phyloP scores from a whole-genome alignment of 2,888 invertebrate genomes.

The Eupithecia insigniata region DNA sequence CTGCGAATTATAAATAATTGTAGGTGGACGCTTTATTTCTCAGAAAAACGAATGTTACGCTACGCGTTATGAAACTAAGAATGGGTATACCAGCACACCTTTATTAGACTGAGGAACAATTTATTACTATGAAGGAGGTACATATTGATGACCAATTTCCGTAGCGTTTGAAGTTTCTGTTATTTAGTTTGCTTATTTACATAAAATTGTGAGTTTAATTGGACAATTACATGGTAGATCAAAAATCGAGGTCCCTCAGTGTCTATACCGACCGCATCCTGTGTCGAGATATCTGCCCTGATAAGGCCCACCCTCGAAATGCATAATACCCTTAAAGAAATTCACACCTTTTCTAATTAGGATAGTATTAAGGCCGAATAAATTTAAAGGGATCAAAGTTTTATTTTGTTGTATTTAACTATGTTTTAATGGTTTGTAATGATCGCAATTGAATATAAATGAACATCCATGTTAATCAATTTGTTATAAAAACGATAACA shows the following conservation, averaged over 20 bases:
- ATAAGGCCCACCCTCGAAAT: conserved; percentile 76
- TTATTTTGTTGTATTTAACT: conserved; percentile 42
- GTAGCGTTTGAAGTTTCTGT: conserved; percentile 40
- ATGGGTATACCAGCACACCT: not conserved
- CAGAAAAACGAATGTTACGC: conserved; percentile 3
- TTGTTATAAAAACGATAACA: not conserved
- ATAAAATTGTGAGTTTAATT: conserved; percentile 80
- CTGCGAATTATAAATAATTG: conserved; percentile 19
- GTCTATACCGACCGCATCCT: conserved; percentile 74
- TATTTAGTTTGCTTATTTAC: conserved; percentile 65
- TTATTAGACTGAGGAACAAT: conserved; percentile 13
- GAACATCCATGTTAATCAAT: conserved; percentile 6
- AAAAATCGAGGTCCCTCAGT: conserved; percentile 53
- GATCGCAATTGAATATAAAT: conserved; percentile 14
- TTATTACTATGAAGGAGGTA: conserved; percentile 36
- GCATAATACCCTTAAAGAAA: conserved; percentile 71
- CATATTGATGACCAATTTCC: conserved; percentile 38
- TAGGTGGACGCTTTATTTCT: conserved; percentile 5
- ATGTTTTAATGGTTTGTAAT: conserved; percentile 22
- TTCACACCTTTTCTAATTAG: conserved; percentile 83
- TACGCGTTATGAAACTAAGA: not conserved
- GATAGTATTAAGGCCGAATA: conserved; percentile 75
- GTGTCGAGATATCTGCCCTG: conserved; percentile 69
- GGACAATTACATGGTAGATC: conserved; percentile 79
- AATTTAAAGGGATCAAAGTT: conserved; percentile 63